Conservation (phyloP, 2,113 vertebrate genomes). For the Phyllostomus discolor region DNA sequence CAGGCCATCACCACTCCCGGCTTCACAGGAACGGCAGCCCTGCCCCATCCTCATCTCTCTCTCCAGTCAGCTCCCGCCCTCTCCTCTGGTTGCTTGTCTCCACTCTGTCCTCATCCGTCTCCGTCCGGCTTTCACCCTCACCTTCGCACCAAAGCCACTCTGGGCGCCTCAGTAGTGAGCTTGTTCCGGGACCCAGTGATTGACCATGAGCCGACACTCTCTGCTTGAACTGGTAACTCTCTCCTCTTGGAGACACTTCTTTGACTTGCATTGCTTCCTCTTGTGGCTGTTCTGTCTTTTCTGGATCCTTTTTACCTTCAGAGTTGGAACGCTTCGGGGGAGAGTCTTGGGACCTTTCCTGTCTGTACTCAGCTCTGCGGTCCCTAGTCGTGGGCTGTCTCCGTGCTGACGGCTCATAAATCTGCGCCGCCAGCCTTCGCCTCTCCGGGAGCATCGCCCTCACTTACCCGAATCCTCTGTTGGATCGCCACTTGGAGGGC, state of each 20-base stretch:
- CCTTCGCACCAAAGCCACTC: background rate
- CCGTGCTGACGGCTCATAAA: accelerated
- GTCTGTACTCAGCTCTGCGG: background rate
- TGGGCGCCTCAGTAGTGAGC: background rate
- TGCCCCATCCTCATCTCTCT: background rate
- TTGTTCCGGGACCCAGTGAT: background rate
- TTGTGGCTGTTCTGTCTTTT: background rate
- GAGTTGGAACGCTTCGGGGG: background rate
- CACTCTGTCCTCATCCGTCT: background rate
- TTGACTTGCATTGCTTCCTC: background rate
- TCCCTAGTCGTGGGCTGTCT: background rate
- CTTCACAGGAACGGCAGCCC: background rate
- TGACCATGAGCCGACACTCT: background rate
- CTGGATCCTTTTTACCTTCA: background rate
- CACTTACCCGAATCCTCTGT: background rate
- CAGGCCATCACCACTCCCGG: accelerated
- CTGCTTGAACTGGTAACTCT: background rate
- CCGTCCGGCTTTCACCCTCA: background rate
- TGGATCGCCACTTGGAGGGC: background rate
- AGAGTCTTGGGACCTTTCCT: background rate
- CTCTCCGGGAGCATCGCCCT: background rate
- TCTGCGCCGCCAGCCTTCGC: background rate
- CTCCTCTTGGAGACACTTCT: background rate
- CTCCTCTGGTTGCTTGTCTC: background rate
- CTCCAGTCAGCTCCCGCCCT: background rate